phyloP scores from a whole-genome alignment of 2,888 invertebrate genomes.

The Ectemnius cavifrons region DNA sequence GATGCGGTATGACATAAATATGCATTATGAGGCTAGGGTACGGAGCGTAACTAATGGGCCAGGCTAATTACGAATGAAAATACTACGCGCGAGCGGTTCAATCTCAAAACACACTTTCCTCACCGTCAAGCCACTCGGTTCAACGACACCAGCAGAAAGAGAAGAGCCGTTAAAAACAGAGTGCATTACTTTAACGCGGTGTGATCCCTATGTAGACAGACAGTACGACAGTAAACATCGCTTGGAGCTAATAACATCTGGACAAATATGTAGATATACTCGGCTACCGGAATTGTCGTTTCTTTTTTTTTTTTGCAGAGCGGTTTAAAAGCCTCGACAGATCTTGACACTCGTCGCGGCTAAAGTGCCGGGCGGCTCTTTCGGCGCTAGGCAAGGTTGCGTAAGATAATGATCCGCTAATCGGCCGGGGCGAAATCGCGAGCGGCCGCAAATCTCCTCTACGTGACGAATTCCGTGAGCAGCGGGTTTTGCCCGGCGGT shows the following conservation, averaged over 20 bases:
- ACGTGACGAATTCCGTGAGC: conserved; percentile 74
- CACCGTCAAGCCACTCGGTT: conserved; percentile 54
- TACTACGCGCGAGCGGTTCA: conserved; percentile 38
- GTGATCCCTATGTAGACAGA: not conserved
- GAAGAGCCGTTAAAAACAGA: conserved; percentile 8
- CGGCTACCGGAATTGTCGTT: no score
- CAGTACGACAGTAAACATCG: not conserved
- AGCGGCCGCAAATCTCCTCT: conserved; percentile 74
- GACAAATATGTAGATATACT: no score
- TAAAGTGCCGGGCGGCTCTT: not conserved
- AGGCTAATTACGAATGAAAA: conserved; percentile 58
- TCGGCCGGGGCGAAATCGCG: conserved; percentile 64
- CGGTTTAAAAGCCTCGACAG: not conserved
- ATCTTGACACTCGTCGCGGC: not conserved
- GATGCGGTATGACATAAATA: conserved; percentile 62
- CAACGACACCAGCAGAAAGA: conserved; percentile 46
- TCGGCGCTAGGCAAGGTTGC: conserved; percentile 25
- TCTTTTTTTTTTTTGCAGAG: no score
- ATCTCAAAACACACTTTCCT: conserved; percentile 60
- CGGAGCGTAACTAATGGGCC: conserved; percentile 62
- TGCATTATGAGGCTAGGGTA: conserved; percentile 55
- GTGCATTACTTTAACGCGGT: not conserved
- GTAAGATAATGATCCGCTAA: conserved; percentile 62
- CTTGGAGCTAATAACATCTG: not conserved
- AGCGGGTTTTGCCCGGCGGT: conserved; percentile 66